These are phyloP conservation scores for Alligator mississippiensis DNA, from an alignment of 2,113 vertebrate genomes.

Conservation along the genomic window DNA sequence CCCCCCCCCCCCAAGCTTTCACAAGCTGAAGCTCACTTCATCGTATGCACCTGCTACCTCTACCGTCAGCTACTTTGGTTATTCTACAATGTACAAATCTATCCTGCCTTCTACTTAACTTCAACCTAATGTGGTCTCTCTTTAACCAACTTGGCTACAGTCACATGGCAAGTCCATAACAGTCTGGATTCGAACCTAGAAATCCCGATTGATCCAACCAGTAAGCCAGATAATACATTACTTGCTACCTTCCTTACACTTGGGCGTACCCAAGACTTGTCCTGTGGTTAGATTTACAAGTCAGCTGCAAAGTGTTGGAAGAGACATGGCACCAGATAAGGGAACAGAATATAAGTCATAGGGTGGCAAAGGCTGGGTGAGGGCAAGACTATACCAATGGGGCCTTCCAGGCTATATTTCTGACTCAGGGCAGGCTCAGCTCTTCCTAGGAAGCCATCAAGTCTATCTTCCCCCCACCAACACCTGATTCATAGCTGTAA, in stretches of 20 bases:
- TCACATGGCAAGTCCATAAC: not conserved
- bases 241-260: not conserved
- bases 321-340: accelerated
- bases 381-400: not conserved
- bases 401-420: not conserved
- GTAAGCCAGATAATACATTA: not conserved
- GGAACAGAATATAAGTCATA: not conserved
- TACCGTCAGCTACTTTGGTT: no score
- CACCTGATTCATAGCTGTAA: not conserved
- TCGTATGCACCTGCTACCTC: no score
- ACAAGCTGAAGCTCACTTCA: no score
- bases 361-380: not conserved
- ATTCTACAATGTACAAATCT: no score
- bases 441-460: no score
- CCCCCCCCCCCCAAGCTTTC: no score
- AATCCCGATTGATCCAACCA: accelerated
- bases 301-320: not conserved
- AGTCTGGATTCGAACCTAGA: not conserved
- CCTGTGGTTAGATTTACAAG: not conserved
- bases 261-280: not conserved
- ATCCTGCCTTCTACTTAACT: no score
- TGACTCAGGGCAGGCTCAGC: not conserved
- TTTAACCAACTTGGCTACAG: no score
- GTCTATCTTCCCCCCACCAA: not conserved
- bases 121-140: no score